Conservation (phyloP, 2,113 vertebrate genomes). For the Caranx ignobilis region DNA sequence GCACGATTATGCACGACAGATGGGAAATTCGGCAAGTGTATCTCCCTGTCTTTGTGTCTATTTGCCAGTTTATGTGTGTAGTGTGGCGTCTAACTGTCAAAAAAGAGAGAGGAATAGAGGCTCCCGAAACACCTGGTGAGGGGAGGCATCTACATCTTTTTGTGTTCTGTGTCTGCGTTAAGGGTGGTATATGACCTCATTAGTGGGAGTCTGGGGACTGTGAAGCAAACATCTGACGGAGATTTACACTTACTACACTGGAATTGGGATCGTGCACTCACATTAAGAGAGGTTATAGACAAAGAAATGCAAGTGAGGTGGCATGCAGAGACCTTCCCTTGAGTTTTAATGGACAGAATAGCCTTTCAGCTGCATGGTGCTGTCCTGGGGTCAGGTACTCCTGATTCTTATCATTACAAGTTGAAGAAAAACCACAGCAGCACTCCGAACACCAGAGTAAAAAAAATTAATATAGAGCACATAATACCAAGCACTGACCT, state of each 20-base stretch:
- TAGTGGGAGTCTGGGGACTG: slow-evolving; percentile 21
- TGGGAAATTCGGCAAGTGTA: slow-evolving; percentile 38
- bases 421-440: slow-evolving; percentile 5
- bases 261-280: slow-evolving; percentile 1
- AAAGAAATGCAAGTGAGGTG: background rate
- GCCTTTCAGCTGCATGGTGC: background rate
- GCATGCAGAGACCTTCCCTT: background rate
- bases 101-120: slow-evolving; percentile 11
- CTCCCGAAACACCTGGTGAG: slow-evolving; percentile 27
- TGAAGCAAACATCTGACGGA: slow-evolving; percentile 9
- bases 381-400: background rate
- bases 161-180: background rate
- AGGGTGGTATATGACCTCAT: slow-evolving; percentile 10
- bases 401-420: slow-evolving; percentile 20
- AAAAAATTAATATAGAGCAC: background rate
- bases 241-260: background rate
- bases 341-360: background rate
- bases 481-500: background rate
- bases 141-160: slow-evolving; percentile 4
- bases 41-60: slow-evolving; percentile 25
- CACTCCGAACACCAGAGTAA: background rate
- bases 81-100: background rate
- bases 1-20: slow-evolving; percentile 36
- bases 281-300: background rate
- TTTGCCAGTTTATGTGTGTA: slow-evolving; percentile 9